Evolutionary conservation across 2,888 invertebrate species (phyloP).

Genomic region (Fragum fragum): DNA sequence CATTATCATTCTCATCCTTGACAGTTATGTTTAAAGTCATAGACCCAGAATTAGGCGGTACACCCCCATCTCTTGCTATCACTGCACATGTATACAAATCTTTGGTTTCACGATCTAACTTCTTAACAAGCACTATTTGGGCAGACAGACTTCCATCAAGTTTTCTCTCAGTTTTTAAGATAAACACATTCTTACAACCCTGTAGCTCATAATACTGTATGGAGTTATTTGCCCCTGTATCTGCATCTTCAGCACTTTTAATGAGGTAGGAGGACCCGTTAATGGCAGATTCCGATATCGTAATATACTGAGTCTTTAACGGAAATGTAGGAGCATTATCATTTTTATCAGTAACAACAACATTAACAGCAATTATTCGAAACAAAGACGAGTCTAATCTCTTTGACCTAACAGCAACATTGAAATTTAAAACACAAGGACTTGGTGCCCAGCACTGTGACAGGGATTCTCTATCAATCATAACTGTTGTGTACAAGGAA

Average conservation of each 20-base stretch:
- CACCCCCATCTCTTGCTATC: constrained; percentile 77
- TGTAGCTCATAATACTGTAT: constrained; percentile 76
- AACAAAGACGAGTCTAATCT: constrained; percentile 62
- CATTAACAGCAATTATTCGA: constrained; percentile 72
- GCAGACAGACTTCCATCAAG: constrained; percentile 76
- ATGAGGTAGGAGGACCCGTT: constrained; percentile 67
- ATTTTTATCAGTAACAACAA: constrained; percentile 76
- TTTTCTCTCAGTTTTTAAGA: constrained; percentile 72
- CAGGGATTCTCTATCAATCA: constrained; percentile 68
- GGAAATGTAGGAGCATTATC: constrained; percentile 77
- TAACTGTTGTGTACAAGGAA: constrained; percentile 63
- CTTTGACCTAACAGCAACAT: constrained; percentile 73
- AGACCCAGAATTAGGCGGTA: constrained; percentile 67
- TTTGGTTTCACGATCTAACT: constrained; percentile 76
- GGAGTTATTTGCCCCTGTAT: constrained; percentile 73
- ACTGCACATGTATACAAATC: constrained; percentile 74
- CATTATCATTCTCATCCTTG: constrained; percentile 79
- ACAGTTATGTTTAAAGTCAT: constrained; percentile 74
- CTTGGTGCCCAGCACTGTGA: constrained; percentile 59
- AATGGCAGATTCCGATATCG: constrained; percentile 72
- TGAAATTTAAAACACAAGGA: constrained; percentile 71
- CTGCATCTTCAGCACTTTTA: constrained; percentile 74
- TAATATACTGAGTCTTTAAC: constrained; percentile 62
- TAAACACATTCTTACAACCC: constrained; percentile 70
- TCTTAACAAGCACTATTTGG: constrained; percentile 72